Evolutionary conservation across 2,888 invertebrate genomes (phyloP).

Genomic region (Netelia melanura): DNA sequence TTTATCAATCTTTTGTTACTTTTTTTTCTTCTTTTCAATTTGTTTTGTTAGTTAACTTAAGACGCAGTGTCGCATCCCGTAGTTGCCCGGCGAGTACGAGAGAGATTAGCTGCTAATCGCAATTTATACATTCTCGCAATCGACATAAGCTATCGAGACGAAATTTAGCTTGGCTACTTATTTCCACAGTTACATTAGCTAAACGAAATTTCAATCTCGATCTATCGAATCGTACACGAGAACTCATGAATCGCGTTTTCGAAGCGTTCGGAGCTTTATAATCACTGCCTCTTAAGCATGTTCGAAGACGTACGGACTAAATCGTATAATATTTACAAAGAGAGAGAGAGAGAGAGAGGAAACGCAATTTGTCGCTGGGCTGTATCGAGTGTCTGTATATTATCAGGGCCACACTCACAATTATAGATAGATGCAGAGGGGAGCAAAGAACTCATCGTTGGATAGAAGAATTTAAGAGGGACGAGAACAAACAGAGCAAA

Average conservation of each 20-base stretch:
- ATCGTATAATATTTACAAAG: constrained; percentile 60
- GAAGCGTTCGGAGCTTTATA: no score
- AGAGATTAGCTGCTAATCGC: no score
- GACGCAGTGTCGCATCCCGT: no score
- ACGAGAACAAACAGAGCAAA: constrained; percentile 8
- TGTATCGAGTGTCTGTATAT: background rate
- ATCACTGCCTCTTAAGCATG: background rate
- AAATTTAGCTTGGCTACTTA: no score
- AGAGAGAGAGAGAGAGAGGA: constrained; percentile 4
- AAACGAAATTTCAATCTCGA: no score
- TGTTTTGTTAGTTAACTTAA: constrained; percentile 40
- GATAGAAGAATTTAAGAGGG: background rate
- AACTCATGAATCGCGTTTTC: background rate
- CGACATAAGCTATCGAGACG: no score
- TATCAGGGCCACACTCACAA: background rate
- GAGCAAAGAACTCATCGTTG: background rate
- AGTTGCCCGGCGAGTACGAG: no score
- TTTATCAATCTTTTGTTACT: constrained; percentile 19
- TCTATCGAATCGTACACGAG: no score
- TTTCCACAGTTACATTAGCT: no score
- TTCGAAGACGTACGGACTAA: constrained; percentile 52
- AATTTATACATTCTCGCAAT: no score
- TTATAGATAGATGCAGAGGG: background rate
- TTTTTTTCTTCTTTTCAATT: constrained; percentile 45
- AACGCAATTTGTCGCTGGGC: background rate